These are phyloP conservation scores for Stictocephala bisonia DNA, from an alignment of 2,888 invertebrate genomes.

Conservation along the genomic window DNA sequence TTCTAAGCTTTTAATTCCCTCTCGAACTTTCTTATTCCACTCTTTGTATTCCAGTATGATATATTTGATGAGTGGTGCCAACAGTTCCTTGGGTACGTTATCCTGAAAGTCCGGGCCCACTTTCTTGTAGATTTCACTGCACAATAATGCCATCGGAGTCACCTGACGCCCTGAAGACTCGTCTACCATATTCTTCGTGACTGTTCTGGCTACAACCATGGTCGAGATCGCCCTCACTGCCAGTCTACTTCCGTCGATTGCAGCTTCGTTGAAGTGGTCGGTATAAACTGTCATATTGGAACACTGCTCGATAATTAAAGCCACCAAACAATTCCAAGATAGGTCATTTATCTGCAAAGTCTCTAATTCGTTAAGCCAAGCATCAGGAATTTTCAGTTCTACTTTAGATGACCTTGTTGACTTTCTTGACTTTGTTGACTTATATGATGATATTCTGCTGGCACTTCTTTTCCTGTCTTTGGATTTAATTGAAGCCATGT, in stretches of 20 bases:
- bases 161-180: not conserved
- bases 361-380: conserved; percentile 26
- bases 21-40: not conserved
- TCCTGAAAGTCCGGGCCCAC: conserved; percentile 11
- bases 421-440: no score
- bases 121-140: conserved; percentile 39
- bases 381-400: conserved; percentile 17
- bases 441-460: no score
- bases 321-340: conserved; percentile 25
- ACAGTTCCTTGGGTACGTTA: conserved; percentile 38
- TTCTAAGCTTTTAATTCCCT: not conserved
- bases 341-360: conserved; percentile 10
- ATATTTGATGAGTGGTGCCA: conserved; percentile 27
- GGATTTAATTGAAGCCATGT: conserved; percentile 12
- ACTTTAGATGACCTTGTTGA: no score
- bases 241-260: conserved; percentile 21
- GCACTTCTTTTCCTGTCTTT: no score
- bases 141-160: conserved; percentile 36
- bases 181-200: conserved; percentile 29
- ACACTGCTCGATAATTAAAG: conserved; percentile 1
- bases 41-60: conserved; percentile 1
- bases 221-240: conserved; percentile 43
- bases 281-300: not conserved
- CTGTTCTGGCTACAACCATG: conserved; percentile 30
- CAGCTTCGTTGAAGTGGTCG: conserved; percentile 44